phyloP scores from a whole-genome alignment of 2,113 vertebrate genomes.

The Ammodramus savannarum region DNA sequence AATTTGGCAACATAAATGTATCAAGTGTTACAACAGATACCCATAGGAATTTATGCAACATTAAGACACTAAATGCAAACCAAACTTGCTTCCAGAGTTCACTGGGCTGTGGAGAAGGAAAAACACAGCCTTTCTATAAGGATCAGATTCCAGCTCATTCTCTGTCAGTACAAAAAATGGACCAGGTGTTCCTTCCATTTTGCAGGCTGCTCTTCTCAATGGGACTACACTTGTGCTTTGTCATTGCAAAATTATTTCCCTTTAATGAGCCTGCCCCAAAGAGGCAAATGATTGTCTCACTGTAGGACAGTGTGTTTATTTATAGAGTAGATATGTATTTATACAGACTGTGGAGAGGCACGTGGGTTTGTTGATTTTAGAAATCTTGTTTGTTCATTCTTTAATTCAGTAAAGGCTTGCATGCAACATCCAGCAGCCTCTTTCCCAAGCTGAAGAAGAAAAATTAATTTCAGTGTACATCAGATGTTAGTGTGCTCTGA shows the following conservation, averaged over 20 bases:
- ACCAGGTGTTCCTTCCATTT: conserved; percentile 7
- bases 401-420: background rate
- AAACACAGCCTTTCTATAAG: background rate
- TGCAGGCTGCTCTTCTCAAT: conserved; percentile 17
- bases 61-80: background rate
- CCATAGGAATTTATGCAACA: background rate
- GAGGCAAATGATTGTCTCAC: background rate
- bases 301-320: conserved; percentile 1
- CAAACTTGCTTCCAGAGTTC: background rate
- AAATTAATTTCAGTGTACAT: background rate
- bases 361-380: background rate
- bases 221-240: background rate
- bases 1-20: background rate
- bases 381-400: background rate
- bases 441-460: background rate
- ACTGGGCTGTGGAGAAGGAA: background rate
- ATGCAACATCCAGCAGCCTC: background rate
- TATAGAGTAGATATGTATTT: background rate
- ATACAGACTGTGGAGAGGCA: background rate
- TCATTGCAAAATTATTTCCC: conserved; percentile 19
- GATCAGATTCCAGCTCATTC: background rate
- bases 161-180: background rate
- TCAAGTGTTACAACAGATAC: background rate
- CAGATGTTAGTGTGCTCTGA: background rate
- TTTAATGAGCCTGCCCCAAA: conserved; percentile 36